Conservation (phyloP, 2,797 vertebrate genomes). For the Sebastiscus tertius region DNA sequence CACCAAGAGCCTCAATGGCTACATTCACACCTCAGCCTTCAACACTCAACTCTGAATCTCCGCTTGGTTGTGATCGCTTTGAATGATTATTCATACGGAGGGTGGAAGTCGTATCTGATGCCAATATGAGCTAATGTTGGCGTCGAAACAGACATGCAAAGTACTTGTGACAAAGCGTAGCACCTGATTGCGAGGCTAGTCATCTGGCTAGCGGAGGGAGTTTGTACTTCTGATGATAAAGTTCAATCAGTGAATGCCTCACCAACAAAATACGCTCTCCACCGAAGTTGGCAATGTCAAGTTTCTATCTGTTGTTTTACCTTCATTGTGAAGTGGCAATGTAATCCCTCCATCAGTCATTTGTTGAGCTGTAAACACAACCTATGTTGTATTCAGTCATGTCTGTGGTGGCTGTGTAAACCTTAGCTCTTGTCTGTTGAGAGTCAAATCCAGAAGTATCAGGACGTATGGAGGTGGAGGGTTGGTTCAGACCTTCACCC, state of each 20-base stretch:
- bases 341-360: not conserved
- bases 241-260: not conserved
- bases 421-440: not conserved
- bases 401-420: not conserved
- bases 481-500: too few species aligned
- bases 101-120: not conserved
- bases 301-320: not conserved
- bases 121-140: not conserved
- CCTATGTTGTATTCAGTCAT: not conserved
- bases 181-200: not conserved
- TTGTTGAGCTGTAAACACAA: not conserved
- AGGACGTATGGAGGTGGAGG: not conserved
- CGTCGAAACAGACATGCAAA: not conserved
- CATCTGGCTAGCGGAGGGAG: not conserved
- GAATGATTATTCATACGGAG: not conserved
- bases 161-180: not conserved
- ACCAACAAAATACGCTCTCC: not conserved
- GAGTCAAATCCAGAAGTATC: not conserved
- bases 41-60: not conserved
- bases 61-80: not conserved
- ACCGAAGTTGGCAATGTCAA: not conserved
- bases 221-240: not conserved
- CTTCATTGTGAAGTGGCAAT: not conserved
- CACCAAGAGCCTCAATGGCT: constrained; percentile 14
- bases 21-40: constrained; percentile 12